Evolutionary conservation across 2,113 vertebrate genomes (phyloP), one percentile per base, ranked within the genome.

Genomic region (Pollimyrus isidori): DNA sequence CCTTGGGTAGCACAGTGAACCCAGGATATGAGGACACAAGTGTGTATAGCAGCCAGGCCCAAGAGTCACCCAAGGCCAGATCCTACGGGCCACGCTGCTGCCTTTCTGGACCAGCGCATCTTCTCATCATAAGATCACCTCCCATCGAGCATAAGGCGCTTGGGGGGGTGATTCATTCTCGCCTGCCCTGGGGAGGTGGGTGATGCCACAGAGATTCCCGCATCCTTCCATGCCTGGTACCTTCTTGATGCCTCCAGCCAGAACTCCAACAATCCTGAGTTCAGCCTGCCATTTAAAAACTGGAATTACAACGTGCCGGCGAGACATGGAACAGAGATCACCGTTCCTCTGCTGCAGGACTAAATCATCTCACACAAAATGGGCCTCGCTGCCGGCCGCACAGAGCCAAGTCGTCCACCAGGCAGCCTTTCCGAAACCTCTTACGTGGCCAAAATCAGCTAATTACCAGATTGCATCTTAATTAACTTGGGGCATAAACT

Each of bases 41-140:
- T 17, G 11, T 30, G 35, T 73, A 21, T 88, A 15, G 46, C 62
- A 49, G 23, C 45, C 46, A 26, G 23, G 2, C 9, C 0, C 2
- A 65, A 65, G 23, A 65, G n/a, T 65, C 58, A 65, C 58, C 58
- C 23, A 10, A 11, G 23, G n/a, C n/a, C 62, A 13, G 62, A 26
- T 26, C 3, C 26, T 82, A 92, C 49, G 7, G 91, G 35, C 46
- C 85, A 92, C 94, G 93, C 91, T 73, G 73, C 90, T 35, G 35
- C 39, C 73, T 50, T 17, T 7, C 1, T 48, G 87, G 7, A 42
- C 15, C 9, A 4, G 26, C 6, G 45, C 26, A 42, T 46, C 7
- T 89, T 73, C 15, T 30, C 73, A 89, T 80, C 89, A 4, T 13
- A 80, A 87, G 49, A 89, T 76, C 15, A 76, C 53, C 89, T 13